Evolutionary conservation across 2,797 vertebrate species (phyloP).

Genomic region (Tokudaia tokunoshimensis): DNA sequence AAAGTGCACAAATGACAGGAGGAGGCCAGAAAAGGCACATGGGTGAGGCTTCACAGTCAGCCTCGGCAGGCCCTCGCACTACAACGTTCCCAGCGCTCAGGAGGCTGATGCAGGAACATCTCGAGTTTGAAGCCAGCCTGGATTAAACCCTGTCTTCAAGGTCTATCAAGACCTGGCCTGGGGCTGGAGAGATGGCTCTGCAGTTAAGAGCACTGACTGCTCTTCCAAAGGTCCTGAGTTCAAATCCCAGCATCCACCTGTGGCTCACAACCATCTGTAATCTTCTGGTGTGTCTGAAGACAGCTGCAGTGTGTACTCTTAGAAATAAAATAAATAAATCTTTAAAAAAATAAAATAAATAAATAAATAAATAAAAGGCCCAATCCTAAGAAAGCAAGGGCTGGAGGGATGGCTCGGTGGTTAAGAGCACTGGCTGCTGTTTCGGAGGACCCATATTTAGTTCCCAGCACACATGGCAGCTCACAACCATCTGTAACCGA

Average conservation of each 20-base stretch:
- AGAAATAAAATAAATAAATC: too few species aligned
- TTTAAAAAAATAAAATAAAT: too few species aligned
- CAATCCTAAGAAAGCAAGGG: not conserved
- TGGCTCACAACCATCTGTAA: not conserved
- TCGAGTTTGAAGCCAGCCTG: not conserved
- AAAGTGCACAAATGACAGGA: fast-evolving
- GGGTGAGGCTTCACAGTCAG: not conserved
- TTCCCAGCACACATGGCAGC: not conserved
- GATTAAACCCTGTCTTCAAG: not conserved
- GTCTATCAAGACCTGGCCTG: not conserved
- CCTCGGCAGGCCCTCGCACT: not conserved
- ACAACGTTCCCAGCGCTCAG: not conserved
- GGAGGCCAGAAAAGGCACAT: not conserved
- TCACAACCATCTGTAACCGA: not conserved
- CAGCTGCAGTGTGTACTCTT: too few species aligned
- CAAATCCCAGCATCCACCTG: not conserved
- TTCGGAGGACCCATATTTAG: not conserved
- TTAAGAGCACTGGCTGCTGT: not conserved
- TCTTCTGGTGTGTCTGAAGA: not conserved
- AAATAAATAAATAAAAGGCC: too few species aligned
- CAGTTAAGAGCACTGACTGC: not conserved
- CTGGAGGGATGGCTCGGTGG: not conserved
- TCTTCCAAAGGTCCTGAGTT: not conserved
- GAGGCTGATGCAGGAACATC: not conserved
- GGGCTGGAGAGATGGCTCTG: not conserved